These are phyloP conservation scores for Colistium nudipinnis DNA, from an alignment of 2,113 vertebrate genomes.

Conservation along the genomic window DNA sequence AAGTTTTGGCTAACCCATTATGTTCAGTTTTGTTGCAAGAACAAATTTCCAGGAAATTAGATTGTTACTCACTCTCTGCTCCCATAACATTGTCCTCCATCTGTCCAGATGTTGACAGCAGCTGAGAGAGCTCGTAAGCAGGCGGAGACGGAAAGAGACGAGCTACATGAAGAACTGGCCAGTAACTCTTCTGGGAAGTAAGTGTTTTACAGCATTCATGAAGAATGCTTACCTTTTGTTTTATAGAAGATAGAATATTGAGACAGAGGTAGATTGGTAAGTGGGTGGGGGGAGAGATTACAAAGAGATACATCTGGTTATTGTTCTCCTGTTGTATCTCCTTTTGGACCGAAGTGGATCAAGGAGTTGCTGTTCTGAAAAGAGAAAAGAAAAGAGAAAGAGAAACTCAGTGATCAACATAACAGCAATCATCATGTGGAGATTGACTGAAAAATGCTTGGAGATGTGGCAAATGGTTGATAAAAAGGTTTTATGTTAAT, in stretches of 20 bases:
- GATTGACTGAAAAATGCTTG: not conserved
- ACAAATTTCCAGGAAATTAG: no score
- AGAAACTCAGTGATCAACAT: no score
- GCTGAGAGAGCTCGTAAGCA: conserved; percentile 92
- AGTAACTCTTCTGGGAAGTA: conserved; percentile 87
- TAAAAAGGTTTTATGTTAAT: not conserved
- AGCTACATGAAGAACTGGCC: conserved; percentile 88
- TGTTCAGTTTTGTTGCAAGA: no score
- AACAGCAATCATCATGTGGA: no score
- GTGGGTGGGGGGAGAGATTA: no score
- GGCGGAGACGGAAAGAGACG: conserved; percentile 89
- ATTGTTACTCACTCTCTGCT: no score
- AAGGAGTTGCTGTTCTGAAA: no score
- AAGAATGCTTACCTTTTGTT: not conserved
- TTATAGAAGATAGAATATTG: not conserved
- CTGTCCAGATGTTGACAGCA: conserved; percentile 82
- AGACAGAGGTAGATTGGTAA: not conserved
- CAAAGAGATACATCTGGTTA: no score
- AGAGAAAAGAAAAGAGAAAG: no score
- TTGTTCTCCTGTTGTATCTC: no score
- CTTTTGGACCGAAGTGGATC: no score
- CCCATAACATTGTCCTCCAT: not conserved
- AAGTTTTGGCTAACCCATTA: no score
- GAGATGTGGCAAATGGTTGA: not conserved
- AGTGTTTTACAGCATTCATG: conserved; percentile 30